Percentiles rank a stretch among this genome's conserved stretches.
These are phyloP conservation scores for Helleia helle DNA, from an alignment of 2,888 invertebrate genomes.

Conservation along the genomic window DNA sequence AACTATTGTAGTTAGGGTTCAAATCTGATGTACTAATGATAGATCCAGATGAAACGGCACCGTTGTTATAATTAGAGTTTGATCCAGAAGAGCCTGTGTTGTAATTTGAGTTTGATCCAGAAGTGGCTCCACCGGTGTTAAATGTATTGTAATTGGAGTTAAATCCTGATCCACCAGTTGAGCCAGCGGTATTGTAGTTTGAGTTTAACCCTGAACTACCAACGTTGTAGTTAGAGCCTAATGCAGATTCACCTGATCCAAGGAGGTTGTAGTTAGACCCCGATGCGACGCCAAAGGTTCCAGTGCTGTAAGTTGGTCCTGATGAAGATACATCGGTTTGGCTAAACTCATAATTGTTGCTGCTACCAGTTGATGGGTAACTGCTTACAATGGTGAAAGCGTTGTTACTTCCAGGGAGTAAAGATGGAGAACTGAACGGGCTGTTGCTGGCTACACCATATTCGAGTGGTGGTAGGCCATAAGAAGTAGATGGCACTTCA, in stretches of 20 bases:
- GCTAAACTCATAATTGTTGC: background rate
- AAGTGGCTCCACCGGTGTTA: background rate
- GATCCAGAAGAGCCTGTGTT: background rate
- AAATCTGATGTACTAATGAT: background rate
- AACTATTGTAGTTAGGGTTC: background rate
- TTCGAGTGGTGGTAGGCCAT: slow-evolving; percentile 49
- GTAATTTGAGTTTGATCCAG: slow-evolving; percentile 5
- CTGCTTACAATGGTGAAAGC: slow-evolving; percentile 11
- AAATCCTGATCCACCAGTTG: background rate
- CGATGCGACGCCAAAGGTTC: background rate
- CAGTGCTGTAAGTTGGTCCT: background rate
- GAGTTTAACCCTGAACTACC: slow-evolving; percentile 13
- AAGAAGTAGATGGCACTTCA: slow-evolving; percentile 53
- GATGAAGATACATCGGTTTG: background rate
- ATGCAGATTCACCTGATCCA: slow-evolving; percentile 8
- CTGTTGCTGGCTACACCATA: slow-evolving; percentile 24
- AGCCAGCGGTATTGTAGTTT: slow-evolving; percentile 2
- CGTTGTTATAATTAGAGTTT: background rate
- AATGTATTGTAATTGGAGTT: slow-evolving; percentile 11
- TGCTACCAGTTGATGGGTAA: slow-evolving; percentile 1
- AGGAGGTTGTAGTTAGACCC: slow-evolving; percentile 6
- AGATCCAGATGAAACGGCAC: background rate
- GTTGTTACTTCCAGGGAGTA: slow-evolving; percentile 13
- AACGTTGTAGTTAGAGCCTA: slow-evolving; percentile 10
- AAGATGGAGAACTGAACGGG: slow-evolving; percentile 5